Percentiles rank a stretch among this genome's conserved stretches.
Conservation (phyloP, 2,888 invertebrate species). For the Mesoligia furuncula region DNA sequence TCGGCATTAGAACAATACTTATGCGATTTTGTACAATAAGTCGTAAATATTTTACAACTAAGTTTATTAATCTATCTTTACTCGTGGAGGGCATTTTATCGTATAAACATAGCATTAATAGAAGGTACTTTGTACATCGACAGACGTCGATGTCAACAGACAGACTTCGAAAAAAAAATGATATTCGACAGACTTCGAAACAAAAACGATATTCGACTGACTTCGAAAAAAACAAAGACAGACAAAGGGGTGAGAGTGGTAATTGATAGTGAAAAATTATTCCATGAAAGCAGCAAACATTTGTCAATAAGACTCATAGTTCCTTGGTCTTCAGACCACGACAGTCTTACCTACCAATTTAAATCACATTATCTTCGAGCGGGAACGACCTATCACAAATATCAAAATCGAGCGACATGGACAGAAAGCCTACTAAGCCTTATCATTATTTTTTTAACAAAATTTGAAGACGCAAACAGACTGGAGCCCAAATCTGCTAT, state of each 20-base stretch:
- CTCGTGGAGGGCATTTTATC: slow-evolving; percentile 24
- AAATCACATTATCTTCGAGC: no score
- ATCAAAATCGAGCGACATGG: background rate
- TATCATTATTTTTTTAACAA: background rate
- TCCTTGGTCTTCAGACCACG: background rate
- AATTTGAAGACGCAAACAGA: background rate
- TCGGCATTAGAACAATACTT: slow-evolving; percentile 47
- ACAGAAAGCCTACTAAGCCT: background rate
- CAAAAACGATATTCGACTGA: no score
- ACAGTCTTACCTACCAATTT: background rate
- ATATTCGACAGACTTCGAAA: background rate
- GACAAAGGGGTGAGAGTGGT: no score
- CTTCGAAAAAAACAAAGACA: background rate
- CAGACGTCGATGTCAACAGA: background rate
- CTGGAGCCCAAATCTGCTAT: no score
- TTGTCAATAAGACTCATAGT: background rate
- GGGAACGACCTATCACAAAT: background rate
- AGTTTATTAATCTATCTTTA: slow-evolving; percentile 36
- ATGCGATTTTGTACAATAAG: slow-evolving; percentile 52
- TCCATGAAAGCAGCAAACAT: background rate
- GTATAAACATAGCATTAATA: background rate
- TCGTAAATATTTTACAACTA: slow-evolving; percentile 60
- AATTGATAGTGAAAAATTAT: background rate
- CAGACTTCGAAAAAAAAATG: background rate
- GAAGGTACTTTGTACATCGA: no score